A percentile compares a stretch with the other conserved stretches of the same genome.
Conservation (phyloP, 2,113 vertebrate species). For the Aegypius monachus region DNA sequence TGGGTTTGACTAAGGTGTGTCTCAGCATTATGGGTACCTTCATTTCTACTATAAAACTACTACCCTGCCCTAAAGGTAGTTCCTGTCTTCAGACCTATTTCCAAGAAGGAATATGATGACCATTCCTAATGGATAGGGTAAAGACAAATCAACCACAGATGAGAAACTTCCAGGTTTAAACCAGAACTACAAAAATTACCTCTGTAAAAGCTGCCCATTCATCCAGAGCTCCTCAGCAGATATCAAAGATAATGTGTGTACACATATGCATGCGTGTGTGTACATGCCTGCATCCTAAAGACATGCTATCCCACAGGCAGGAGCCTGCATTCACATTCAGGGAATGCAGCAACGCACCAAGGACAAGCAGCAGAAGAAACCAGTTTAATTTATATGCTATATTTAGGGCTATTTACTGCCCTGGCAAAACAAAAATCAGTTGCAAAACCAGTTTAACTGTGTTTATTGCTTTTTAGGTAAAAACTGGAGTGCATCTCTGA, state of each 20-base stretch:
- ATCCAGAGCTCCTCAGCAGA: neutral
- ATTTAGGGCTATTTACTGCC: neutral
- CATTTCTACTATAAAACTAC: neutral
- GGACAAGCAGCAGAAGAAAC: neutral
- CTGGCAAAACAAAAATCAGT: neutral
- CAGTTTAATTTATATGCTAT: neutral
- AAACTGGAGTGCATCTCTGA: neutral
- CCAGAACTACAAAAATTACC: neutral
- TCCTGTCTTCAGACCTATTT: neutral
- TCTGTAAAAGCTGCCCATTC: neutral
- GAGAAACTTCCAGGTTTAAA: neutral
- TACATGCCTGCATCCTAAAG: too few relatives aligned
- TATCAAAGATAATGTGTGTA: neutral
- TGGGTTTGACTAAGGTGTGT: neutral
- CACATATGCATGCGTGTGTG: rapidly evolving
- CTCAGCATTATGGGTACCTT: neutral
- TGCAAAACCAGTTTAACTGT: neutral
- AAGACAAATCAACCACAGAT: neutral
- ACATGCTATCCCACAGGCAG: neutral
- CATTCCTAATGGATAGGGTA: neutral
- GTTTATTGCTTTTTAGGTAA: neutral
- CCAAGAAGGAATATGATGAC: neutral
- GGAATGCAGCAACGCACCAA: neutral
- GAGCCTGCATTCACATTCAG: rapidly evolving
- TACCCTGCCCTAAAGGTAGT: neutral